A percentile compares a stretch with the other conserved stretches of the same genome.
Conservation (phyloP, 2,888 invertebrate genomes). For the Apeira syringaria region DNA sequence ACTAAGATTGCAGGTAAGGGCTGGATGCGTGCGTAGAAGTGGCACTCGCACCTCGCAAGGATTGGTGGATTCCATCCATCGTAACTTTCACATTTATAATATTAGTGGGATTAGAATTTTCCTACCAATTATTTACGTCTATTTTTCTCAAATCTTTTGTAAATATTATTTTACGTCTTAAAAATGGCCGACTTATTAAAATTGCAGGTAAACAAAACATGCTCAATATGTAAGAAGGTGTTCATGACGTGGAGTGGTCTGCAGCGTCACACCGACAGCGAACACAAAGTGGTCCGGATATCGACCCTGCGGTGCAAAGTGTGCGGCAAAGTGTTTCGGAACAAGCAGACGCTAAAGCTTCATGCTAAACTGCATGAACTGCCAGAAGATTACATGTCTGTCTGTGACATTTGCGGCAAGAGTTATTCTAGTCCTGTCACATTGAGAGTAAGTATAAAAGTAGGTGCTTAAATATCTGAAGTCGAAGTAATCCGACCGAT, state of each 20-base stretch:
- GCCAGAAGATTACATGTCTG: constrained; percentile 48
- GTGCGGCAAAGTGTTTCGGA: constrained; percentile 68
- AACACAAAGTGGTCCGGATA: constrained; percentile 53
- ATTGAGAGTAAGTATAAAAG: constrained; percentile 58
- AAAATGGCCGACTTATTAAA: no score
- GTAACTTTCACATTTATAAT: no score
- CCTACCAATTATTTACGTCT: no score
- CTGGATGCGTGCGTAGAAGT: no score
- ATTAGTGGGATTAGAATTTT: no score
- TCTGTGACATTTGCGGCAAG: constrained; percentile 73
- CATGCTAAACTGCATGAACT: constrained; percentile 56
- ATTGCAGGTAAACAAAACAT: constrained; percentile 45
- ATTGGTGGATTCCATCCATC: no score
- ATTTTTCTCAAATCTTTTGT: no score
- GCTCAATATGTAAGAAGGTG: constrained; percentile 61
- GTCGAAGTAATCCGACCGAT: no score
- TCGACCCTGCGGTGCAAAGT: constrained; percentile 54
- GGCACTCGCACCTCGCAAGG: no score
- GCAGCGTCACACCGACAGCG: constrained; percentile 57
- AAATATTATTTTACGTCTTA: no score
- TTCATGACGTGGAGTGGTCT: constrained; percentile 67
- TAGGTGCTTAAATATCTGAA: no score
- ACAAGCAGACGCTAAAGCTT: constrained; percentile 53
- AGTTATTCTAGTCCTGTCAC: constrained; percentile 52
- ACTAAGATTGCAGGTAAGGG: no score